Base-by-base conservation (phyloP, 2,113 vertebrate species). In the Gallinago jamesoni region DNA sequence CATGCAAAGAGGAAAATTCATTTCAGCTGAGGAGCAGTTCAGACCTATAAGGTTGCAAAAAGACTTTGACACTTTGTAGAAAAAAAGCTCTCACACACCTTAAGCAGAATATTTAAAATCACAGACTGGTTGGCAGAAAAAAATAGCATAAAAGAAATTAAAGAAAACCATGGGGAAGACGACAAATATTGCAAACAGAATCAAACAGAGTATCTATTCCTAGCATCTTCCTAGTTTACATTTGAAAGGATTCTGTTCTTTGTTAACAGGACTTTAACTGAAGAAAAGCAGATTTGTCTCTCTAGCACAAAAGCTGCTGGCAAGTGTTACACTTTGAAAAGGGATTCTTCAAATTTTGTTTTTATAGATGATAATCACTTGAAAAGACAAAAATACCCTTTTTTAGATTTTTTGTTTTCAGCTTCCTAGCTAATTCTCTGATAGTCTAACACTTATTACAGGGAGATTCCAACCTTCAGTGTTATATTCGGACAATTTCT, bases 201-300 rank as follows among this genome's bases (percentile, higher is more conserved):
- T 66, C 63, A 43, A 66, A 66, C 41, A 66, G 27, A 66, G 31
- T 59, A 94, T 85, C 91, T 94, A 75, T 87, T 97, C 83, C 83
- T 87, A 90, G 90, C 50, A 95, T 93, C 94, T 89, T 93, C 48
- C 64, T 74, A 76, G 95, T 96, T 97, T 95, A 93, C 87, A 80
- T 92, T 95, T 95, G 89, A 97, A 97, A 96, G 85, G 92, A 96
- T 95, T 94, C 87, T 92, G 56, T 87, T 97, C 96, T 97, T 94
- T 90, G 96, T 96, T 96, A 96, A 81, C 47, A 93, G 64, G 43
- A 97, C 76, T 91, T 93, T 68, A 90, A 84, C 59, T 85, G 90
- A 96, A 94, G 87, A 94, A 97, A 97, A 96, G 70, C 95, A 97
- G 92, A 90, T 87, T 60, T 89, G 91, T 79, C 37, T 89, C 68